Conservation (phyloP, 2,113 vertebrate genomes). For the Puntigrus tetrazona region DNA sequence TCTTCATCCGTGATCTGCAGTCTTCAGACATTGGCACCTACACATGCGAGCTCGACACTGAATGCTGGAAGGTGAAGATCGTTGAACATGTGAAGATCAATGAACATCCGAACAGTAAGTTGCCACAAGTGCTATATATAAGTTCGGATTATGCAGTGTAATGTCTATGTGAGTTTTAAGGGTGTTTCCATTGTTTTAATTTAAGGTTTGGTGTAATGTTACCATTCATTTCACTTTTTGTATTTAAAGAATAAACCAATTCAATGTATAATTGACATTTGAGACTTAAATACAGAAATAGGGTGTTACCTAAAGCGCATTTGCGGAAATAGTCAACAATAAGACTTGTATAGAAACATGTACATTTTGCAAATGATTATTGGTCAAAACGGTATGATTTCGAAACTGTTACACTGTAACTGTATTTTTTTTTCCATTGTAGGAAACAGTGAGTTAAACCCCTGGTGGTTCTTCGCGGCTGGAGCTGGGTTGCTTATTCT, state of each 20-base stretch:
- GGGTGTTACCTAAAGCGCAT: too few relatives aligned
- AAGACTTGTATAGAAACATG: not conserved
- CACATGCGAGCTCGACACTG: constrained; percentile 35
- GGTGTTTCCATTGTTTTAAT: too few relatives aligned
- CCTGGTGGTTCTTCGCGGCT: constrained; percentile 44
- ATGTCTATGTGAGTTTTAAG: too few relatives aligned
- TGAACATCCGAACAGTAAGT: not conserved
- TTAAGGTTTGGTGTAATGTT: too few relatives aligned
- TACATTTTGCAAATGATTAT: not conserved
- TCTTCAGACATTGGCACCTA: constrained; percentile 66
- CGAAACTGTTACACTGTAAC: not conserved
- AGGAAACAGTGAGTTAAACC: rapidly evolving
- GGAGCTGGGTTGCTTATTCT: constrained; percentile 48
- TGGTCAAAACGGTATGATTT: not conserved
- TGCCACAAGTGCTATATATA: not conserved
- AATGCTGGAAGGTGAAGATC: constrained; percentile 58
- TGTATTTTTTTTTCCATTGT: not conserved
- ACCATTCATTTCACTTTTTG: too few relatives aligned
- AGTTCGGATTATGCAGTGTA: too few relatives aligned
- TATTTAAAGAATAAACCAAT: too few relatives aligned
- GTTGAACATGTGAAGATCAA: constrained; percentile 40
- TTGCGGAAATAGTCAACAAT: not conserved
- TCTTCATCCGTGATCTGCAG: constrained; percentile 62
- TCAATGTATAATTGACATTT: too few relatives aligned
- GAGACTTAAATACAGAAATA: too few relatives aligned